Conservation (phyloP, 2,113 vertebrate genomes). For the Pithys albifrons region DNA sequence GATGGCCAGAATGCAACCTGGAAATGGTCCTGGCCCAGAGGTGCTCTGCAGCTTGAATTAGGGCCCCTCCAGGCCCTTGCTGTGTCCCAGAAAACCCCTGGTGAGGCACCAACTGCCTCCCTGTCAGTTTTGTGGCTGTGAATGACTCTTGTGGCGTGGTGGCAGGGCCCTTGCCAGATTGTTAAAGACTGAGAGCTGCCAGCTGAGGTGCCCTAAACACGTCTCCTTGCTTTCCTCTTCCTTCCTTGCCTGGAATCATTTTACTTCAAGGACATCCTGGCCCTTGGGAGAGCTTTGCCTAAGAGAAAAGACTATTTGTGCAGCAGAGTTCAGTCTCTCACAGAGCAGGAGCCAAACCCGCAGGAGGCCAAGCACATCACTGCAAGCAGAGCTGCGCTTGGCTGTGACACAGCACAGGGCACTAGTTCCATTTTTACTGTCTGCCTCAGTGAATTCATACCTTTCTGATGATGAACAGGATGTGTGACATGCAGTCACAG, state of each 20-base stretch:
- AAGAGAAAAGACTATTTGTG: neutral
- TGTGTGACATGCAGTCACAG: neutral
- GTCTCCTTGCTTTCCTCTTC: neutral
- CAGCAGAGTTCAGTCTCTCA: neutral
- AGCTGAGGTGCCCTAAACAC: neutral
- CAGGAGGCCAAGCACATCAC: no score
- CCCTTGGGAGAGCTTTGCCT: neutral
- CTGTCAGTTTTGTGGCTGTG: fast-evolving
- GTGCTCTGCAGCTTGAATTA: neutral
- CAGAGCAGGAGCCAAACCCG: neutral
- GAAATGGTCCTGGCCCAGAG: no score
- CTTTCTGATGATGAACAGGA: neutral
- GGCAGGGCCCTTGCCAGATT: fast-evolving
- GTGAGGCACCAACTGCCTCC: neutral
- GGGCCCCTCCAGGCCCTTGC: neutral
- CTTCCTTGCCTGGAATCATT: neutral
- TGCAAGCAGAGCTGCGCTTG: neutral
- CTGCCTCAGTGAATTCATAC: neutral
- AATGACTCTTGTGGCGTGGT: neutral
- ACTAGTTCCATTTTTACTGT: no score
- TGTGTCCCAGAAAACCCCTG: neutral
- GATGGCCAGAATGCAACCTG: fast-evolving
- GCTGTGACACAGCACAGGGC: neutral
- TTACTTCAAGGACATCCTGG: neutral
- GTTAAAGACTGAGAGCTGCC: neutral